Percentiles rank a stretch among this genome's conserved stretches.
These are phyloP conservation scores for Latrodectus geometricus DNA, from an alignment of 1,140 invertebrate genomes.

Conservation along the genomic window DNA sequence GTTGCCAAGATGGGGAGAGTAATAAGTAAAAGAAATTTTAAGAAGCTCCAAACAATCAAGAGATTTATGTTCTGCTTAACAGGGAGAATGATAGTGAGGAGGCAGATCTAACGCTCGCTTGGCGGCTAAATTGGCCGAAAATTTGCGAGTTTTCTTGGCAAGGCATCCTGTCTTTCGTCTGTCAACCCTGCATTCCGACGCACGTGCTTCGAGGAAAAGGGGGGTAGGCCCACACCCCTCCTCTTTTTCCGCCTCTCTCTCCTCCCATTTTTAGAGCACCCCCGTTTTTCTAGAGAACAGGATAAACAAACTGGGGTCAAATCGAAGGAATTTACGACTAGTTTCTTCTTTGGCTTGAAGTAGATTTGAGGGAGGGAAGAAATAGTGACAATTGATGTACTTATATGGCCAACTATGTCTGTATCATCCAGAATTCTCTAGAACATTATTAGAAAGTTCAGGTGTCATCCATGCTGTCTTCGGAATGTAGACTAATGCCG, in stretches of 20 bases:
- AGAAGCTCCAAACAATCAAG: constrained; percentile 18
- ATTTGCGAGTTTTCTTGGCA: constrained; percentile 38
- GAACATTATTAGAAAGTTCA: too few relatives aligned
- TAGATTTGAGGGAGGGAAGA: neutral
- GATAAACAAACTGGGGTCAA: constrained; percentile 31
- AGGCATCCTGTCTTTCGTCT: constrained; percentile 31
- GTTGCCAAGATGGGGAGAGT: neutral
- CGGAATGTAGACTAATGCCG: neutral
- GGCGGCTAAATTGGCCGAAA: constrained; percentile 53
- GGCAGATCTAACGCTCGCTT: constrained; percentile 34
- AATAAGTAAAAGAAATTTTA: constrained; percentile 1
- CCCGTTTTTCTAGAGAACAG: neutral
- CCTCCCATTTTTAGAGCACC: constrained; percentile 9
- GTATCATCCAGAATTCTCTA: neutral
- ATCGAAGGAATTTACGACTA: constrained; percentile 28
- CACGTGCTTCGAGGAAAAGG: constrained; percentile 19
- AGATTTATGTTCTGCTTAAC: constrained; percentile 10
- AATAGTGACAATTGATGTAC: constrained; percentile 12
- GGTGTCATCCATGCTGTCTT: neutral
- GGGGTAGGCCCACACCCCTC: neutral
- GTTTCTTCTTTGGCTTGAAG: neutral
- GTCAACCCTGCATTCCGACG: constrained; percentile 27
- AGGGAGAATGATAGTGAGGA: neutral
- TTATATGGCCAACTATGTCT: neutral
- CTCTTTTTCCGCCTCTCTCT: neutral